Conservation (phyloP, 2,113 vertebrate species). For the Pelodiscus sinensis region DNA sequence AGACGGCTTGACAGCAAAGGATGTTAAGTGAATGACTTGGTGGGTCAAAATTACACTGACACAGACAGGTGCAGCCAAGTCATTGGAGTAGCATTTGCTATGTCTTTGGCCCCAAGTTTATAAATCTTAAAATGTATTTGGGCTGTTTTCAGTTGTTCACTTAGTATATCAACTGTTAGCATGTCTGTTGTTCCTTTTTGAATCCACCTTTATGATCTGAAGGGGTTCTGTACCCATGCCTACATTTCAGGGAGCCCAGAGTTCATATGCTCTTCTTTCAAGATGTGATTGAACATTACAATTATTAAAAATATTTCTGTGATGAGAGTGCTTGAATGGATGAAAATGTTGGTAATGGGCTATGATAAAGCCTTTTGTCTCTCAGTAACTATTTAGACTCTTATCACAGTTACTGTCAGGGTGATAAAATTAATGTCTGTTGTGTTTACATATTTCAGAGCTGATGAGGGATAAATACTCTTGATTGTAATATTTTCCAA, state of each 20-base stretch:
- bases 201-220: not conserved
- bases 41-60: not conserved
- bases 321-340: not conserved
- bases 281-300: not conserved
- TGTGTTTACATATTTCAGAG: slow-evolving; percentile 41
- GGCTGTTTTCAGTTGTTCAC: too few relatives aligned
- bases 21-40: not conserved
- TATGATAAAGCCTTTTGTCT: slow-evolving; percentile 2
- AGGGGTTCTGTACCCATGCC: not conserved
- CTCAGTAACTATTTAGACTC: not conserved
- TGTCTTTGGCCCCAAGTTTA: slow-evolving; percentile 1
- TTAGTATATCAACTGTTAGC: not conserved
- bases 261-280: not conserved
- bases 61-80: not conserved
- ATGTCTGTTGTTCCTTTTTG: not conserved
- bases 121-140: not conserved
- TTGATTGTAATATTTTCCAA: slow-evolving; percentile 20
- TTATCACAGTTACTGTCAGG: not conserved
- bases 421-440: slow-evolving; percentile 22
- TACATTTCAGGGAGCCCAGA: not conserved
- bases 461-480: slow-evolving; percentile 17
- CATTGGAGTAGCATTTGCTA: fast-evolving
- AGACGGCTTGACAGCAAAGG: not conserved
- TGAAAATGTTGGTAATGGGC: slow-evolving; percentile 12
- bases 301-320: not conserved